These are phyloP conservation scores for Neodiprion virginianus DNA, from an alignment of 1,140 invertebrate genomes.

Conservation along the genomic window DNA sequence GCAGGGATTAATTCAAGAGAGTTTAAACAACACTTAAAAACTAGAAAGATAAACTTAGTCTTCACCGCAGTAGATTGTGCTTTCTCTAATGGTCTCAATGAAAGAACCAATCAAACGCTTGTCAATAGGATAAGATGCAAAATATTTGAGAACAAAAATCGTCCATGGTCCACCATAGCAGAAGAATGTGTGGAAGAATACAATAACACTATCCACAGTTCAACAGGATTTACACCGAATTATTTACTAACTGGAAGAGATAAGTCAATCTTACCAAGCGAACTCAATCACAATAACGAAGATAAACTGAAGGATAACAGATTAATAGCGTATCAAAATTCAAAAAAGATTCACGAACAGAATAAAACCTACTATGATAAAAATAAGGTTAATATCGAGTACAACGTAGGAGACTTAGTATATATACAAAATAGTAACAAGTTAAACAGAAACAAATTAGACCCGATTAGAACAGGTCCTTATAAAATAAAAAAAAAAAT, in stretches of 20 bases:
- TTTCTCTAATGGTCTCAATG: conserved; percentile 26
- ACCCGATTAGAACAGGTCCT: conserved; percentile 19
- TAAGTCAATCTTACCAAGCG: conserved; percentile 21
- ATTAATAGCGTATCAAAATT: conserved; percentile 25
- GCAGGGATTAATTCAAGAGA: conserved; percentile 23
- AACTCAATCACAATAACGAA: conserved; percentile 20
- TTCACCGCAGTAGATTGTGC: conserved; percentile 23
- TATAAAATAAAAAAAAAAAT: conserved; percentile 27
- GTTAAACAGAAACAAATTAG: conserved; percentile 26
- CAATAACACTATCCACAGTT: conserved; percentile 32
- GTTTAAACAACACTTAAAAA: conserved; percentile 22
- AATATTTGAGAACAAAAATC: conserved; percentile 28
- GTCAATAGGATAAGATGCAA: conserved; percentile 30
- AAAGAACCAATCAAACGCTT: conserved; percentile 27
- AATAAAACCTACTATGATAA: conserved; percentile 34
- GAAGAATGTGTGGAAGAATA: conserved; percentile 32
- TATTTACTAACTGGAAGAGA: conserved; percentile 31
- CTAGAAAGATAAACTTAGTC: conserved; percentile 19
- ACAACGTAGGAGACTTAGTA: conserved; percentile 23
- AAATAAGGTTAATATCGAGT: conserved; percentile 11
- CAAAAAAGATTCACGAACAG: conserved; percentile 26
- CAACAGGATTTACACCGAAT: conserved; percentile 32
- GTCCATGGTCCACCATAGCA: conserved; percentile 30
- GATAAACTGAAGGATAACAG: conserved; percentile 23
- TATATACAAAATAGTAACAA: conserved; percentile 23